Base-by-base conservation (phyloP, 2,113 vertebrate species). In the Glaucidium brasilianum region DNA sequence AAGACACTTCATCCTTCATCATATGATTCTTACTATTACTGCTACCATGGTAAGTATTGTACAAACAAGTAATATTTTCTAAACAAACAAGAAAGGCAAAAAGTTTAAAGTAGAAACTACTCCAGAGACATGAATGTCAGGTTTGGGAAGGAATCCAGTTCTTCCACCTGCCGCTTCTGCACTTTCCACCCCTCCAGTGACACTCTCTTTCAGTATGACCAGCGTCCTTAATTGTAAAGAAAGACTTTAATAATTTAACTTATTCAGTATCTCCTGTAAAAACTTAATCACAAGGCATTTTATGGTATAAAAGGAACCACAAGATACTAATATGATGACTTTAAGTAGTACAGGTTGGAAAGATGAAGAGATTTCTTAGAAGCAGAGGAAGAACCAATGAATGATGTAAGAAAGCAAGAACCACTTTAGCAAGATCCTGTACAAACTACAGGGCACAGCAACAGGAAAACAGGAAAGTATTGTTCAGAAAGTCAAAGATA, bases 371-470 rank as follows among this genome's bases (percentile, higher is more conserved):
- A 3, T 11, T 91, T 95, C 11, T 47, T 8, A 60, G 39, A 67
- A 89, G 7, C 9, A 53, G 11, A 2, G 4, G 15, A 22, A 63
- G 26, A 71, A 75, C 2, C 4, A 7, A 41, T 50, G n/a, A 69
- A n/a, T 15, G 12, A 56, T 2, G 3, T 30, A 49, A 66, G 34
- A 69, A 95, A 68, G 35, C 2, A 86, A 73, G 83, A 88, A 20
- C 3, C 2, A 5, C 12, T 10, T n/a, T 15, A 89, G 10, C 3
- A 58, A 90, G 43, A 26, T 75, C 11, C 66, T 15, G 41, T 27
- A 34, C 6, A 76, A 93, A 56, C 4, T 30, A 2, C 0, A 0
- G 6, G 7, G 5, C 37, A 75, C 11, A 13, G 39, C 34, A 67
- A 5, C 4, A 81, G 5, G 14, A 39, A 88, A 85, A 62, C 14